phyloP scores from a whole-genome alignment of 2,113 vertebrate species.

The Hydropotes inermis region DNA sequence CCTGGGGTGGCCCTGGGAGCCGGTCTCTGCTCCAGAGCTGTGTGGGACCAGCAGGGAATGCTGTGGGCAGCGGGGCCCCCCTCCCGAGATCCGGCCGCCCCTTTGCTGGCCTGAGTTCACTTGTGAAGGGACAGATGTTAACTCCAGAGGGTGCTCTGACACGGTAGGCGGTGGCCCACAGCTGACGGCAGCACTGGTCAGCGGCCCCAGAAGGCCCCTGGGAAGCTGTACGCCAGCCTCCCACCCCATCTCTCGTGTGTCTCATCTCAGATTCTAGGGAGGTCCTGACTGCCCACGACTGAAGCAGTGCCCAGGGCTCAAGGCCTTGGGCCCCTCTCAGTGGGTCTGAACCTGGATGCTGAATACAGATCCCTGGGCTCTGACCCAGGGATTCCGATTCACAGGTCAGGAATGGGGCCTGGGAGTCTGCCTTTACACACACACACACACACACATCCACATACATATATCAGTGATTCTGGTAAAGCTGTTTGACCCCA shows the following conservation, averaged over 20 bases:
- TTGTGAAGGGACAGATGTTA: background rate
- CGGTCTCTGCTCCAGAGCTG: background rate
- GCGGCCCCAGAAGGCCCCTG: background rate
- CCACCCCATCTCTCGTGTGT: background rate
- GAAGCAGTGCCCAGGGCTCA: background rate
- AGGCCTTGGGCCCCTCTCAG: background rate
- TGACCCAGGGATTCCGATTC: background rate
- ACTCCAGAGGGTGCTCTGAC: background rate
- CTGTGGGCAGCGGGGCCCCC: background rate
- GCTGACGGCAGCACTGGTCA: rapidly evolving
- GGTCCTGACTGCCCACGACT: rapidly evolving
- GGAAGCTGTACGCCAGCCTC: rapidly evolving
- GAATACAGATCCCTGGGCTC: background rate
- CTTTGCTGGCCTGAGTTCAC: background rate
- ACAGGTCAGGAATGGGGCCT: background rate
- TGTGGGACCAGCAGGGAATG: background rate
- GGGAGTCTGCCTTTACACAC: background rate
- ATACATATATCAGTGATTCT: too few species aligned
- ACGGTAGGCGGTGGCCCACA: background rate
- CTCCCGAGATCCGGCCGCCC: background rate
- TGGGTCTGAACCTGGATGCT: background rate
- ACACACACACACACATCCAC: background rate
- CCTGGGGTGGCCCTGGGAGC: background rate
- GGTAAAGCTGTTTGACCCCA: background rate
- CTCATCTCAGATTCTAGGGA: background rate